Conservation (phyloP, 2,797 vertebrate genomes). For the Myripristis jacobus region DNA sequence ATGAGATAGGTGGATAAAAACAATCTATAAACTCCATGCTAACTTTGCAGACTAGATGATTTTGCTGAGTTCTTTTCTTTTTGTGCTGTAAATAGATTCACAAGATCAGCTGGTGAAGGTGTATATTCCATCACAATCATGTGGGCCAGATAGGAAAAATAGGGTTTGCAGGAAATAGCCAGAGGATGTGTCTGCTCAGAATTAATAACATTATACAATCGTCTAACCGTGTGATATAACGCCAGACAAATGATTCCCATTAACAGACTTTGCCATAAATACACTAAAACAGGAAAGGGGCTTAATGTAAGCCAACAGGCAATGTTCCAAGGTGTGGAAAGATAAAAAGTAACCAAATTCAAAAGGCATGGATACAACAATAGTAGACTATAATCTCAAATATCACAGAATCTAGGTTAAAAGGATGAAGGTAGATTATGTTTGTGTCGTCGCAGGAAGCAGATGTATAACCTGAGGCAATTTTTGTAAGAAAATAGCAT, state of each 20-base stretch:
- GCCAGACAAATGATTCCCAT: conserved; percentile 48
- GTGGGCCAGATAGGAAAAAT: conserved; percentile 10
- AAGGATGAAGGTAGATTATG: conserved; percentile 29
- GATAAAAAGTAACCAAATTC: conserved; percentile 46
- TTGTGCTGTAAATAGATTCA: background rate
- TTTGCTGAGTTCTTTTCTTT: background rate
- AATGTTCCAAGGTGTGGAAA: conserved; percentile 43
- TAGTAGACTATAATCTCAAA: conserved; percentile 48
- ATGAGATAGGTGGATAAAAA: too few relatives aligned
- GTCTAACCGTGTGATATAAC: conserved; percentile 56
- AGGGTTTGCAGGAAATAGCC: conserved; percentile 38
- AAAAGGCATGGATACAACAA: conserved; percentile 47
- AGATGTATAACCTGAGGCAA: conserved; percentile 20
- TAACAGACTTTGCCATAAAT: conserved; percentile 49
- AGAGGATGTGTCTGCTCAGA: conserved; percentile 46
- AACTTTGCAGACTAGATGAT: background rate
- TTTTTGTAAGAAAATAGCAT: conserved; percentile 28
- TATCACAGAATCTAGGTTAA: conserved; percentile 57
- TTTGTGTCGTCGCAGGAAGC: conserved; percentile 29
- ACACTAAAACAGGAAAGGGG: conserved; percentile 40
- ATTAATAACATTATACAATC: conserved; percentile 48
- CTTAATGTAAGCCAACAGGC: conserved; percentile 34
- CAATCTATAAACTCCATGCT: background rate
- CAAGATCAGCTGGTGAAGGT: background rate
- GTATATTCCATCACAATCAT: conserved; percentile 16